Percentiles rank a stretch among this genome's conserved stretches.
Evolutionary conservation across 1,140 invertebrate genomes (phyloP).

Genomic region (Papilio polyxenes): DNA sequence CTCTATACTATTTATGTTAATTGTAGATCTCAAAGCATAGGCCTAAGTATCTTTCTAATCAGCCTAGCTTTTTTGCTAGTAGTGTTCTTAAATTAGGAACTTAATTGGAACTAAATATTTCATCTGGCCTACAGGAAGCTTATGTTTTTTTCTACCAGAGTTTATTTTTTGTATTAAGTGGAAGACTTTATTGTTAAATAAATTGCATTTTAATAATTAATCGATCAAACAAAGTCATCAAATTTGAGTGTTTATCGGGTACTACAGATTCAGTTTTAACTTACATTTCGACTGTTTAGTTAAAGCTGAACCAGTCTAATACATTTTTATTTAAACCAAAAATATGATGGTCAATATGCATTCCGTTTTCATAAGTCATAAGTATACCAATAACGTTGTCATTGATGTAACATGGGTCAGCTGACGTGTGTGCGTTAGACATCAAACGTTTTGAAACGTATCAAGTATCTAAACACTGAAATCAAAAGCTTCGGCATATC

Average conservation of each 20-base stretch:
- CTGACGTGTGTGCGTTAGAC: background rate
- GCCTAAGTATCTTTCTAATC: background rate
- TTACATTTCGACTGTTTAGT: too few relatives aligned
- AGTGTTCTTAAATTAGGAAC: background rate
- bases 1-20: background rate
- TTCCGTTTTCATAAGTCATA: too few relatives aligned
- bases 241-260: too few relatives aligned
- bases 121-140: background rate
- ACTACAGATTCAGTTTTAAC: too few relatives aligned
- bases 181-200: too few relatives aligned
- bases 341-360: too few relatives aligned
- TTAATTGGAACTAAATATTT: background rate
- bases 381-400: background rate
- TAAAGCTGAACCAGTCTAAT: too few relatives aligned
- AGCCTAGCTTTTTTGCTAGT: background rate
- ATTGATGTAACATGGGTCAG: background rate
- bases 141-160: too few relatives aligned
- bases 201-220: too few relatives aligned
- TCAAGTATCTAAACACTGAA: constrained; percentile 28
- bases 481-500: background rate
- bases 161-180: too few relatives aligned
- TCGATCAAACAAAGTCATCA: too few relatives aligned
- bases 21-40: background rate
- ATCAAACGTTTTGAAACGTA: background rate
- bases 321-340: too few relatives aligned